A percentile compares a stretch with the other conserved stretches of the same genome.
Conservation (phyloP, 2,797 vertebrate species). For the Pampus argenteus region DNA sequence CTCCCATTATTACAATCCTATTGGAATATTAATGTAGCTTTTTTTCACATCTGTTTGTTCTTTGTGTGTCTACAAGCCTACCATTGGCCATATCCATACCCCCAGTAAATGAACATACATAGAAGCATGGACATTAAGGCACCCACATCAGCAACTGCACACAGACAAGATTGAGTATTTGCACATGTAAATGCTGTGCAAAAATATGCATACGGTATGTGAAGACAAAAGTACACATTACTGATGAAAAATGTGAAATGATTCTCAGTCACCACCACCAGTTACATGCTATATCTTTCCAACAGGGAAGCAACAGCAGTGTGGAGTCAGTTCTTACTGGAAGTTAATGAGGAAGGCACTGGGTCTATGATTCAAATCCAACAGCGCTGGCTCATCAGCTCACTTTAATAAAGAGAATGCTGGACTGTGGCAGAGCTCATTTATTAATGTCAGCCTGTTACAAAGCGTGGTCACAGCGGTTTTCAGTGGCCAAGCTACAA, state of each 20-base stretch:
- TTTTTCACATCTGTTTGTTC: too few relatives aligned
- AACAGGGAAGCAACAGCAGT: slow-evolving; percentile 13
- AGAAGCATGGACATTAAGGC: slow-evolving; percentile 3
- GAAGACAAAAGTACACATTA: neutral
- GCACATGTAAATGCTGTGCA: neutral
- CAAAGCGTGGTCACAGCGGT: slow-evolving; percentile 13
- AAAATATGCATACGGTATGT: slow-evolving; percentile 3
- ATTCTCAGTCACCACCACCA: slow-evolving; percentile 11
- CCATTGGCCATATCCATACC: too few relatives aligned
- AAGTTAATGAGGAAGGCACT: slow-evolving; percentile 52
- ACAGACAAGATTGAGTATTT: neutral
- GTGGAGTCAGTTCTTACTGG: slow-evolving; percentile 24
- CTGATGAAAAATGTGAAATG: slow-evolving; percentile 17
- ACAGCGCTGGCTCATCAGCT: slow-evolving; percentile 45
- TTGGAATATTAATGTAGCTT: neutral
- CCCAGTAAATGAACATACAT: slow-evolving; percentile 1
- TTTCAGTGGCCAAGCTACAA: neutral
- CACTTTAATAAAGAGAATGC: slow-evolving; percentile 34
- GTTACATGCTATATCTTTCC: neutral
- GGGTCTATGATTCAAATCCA: slow-evolving; percentile 41
- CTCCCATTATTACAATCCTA: neutral
- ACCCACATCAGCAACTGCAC: neutral
- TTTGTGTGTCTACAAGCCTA: too few relatives aligned
- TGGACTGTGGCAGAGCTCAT: slow-evolving; percentile 33
- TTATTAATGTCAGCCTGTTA: slow-evolving; percentile 27